Base-by-base conservation (phyloP, 2,888 invertebrate genomes). In the Drosophila testacea region DNA sequence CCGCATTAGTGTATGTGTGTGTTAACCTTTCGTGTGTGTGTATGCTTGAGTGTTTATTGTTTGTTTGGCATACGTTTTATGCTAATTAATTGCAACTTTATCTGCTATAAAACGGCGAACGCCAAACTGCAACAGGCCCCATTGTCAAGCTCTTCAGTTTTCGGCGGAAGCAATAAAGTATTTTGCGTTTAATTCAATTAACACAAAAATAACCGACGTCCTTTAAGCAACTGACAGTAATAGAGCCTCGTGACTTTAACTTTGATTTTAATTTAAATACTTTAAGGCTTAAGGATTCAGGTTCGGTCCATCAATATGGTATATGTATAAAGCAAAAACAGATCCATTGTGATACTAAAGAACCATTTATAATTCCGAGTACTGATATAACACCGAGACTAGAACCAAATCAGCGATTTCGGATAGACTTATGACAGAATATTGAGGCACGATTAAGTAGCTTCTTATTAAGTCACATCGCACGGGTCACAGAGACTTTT, bases 31-130 rank as follows among this genome's bases (percentile, higher is more conserved):
- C 22, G 32, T 39, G 36, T 51, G 47, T 39, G 41, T 48, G 10
- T 50, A 4, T 60, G 56, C 36, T 34, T 38, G 52, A 48, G 36
- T 57, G 63, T 57, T 66, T 47, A 48, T 61, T 73, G 60, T 73
- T 59, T 68, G 38, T 66, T 77, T 77, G 56, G 61, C 69, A 70
- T 68, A 56, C 68, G 68, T 61, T 77, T 75, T 77, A 84, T 88
- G 86, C 88, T 85, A 88, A 88, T 88, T 88, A 75, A 83, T 63
- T 83, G 88, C 88, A 85, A 88, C 70, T 88, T 80, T 77, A 65
- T 79, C 74, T 64, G 64, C 54, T 6, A 68, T 39, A 52, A 61
- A 57, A 30, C 48, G 4, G 41, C 46, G 16, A 41, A 34, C 16
- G 38, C 51, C 32, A 30, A 44, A 39, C 47, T 67, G 61, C 57